These are phyloP conservation scores for Echinops telfairi DNA, from an alignment of 2,113 vertebrate species.

Conservation along the genomic window DNA sequence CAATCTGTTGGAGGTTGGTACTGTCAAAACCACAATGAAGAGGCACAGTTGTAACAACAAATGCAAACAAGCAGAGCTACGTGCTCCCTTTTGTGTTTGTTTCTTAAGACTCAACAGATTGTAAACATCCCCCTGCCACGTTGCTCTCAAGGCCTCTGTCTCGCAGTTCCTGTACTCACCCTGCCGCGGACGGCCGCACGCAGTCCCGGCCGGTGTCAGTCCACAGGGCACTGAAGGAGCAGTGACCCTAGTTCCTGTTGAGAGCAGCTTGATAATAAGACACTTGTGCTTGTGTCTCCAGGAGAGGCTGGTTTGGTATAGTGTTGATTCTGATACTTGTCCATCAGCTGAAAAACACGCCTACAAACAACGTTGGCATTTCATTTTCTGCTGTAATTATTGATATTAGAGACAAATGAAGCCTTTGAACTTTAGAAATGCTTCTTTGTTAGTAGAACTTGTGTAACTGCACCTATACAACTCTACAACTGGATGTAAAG, in stretches of 20 bases:
- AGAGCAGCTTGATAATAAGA: too few relatives aligned
- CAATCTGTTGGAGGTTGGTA: constrained; percentile 29
- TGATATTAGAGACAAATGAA: not conserved
- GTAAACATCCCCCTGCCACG: not conserved
- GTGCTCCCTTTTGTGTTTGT: not conserved
- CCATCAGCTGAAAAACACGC: too few relatives aligned
- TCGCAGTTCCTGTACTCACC: too few relatives aligned
- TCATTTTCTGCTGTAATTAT: constrained; percentile 35
- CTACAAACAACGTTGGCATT: not conserved
- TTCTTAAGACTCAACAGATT: not conserved
- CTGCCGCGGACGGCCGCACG: too few relatives aligned
- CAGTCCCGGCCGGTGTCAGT: too few relatives aligned
- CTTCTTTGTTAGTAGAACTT: constrained; percentile 4
- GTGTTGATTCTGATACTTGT: too few relatives aligned
- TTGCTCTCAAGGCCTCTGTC: constrained; percentile 1
- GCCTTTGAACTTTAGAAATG: not conserved
- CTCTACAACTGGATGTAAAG: not conserved
- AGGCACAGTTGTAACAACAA: constrained; percentile 23
- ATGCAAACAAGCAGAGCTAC: not conserved
- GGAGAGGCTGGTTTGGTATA: too few relatives aligned
- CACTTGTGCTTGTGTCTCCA: too few relatives aligned
- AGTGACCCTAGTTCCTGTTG: too few relatives aligned
- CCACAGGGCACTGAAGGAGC: too few relatives aligned
- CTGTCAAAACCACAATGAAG: constrained; percentile 46
- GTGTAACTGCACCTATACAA: not conserved